Conservation (phyloP, 2,113 vertebrate species). For the Centropristis striata region DNA sequence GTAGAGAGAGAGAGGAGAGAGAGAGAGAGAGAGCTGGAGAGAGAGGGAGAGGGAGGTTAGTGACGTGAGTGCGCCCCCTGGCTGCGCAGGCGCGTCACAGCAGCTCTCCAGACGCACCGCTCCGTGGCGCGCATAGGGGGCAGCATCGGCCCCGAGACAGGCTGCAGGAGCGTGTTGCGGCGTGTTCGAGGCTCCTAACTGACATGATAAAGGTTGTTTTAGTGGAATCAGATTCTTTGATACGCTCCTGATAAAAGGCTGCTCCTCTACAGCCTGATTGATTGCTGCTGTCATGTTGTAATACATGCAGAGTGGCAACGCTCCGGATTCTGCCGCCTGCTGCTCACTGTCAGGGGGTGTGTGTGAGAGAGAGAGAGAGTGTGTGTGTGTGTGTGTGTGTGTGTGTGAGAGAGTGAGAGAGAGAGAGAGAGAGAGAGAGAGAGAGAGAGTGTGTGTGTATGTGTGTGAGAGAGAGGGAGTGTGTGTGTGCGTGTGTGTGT, state of each 20-base stretch:
- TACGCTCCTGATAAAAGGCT: constrained; percentile 4
- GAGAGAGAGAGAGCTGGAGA: constrained; percentile 77
- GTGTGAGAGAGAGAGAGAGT: too few species aligned
- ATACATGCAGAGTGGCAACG: constrained; percentile 17
- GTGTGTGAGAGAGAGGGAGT: too few species aligned
- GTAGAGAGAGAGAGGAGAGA: constrained; percentile 72
- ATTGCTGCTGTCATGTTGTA: constrained; percentile 24
- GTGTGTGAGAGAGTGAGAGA: too few species aligned
- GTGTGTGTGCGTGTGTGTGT: too few species aligned
- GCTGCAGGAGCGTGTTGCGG: neutral
- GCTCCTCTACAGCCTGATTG: constrained; percentile 29
- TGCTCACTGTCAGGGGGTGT: too few species aligned
- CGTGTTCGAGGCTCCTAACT: neutral
- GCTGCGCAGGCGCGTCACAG: neutral
- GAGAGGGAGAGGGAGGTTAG: constrained; percentile 77
- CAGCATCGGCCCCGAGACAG: constrained; percentile 59
- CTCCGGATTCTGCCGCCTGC: neutral
- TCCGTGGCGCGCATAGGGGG: constrained; percentile 80
- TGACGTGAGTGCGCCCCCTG: constrained; percentile 72
- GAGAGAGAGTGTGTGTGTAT: too few species aligned
- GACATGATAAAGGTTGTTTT: constrained; percentile 28
- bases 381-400: neutral
- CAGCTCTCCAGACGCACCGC: constrained; percentile 12
- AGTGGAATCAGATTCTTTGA: constrained; percentile 25
- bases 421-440: too few species aligned